Evolutionary conservation across 1,140 invertebrate species (phyloP).

Genomic region (Campoletis sonorensis): DNA sequence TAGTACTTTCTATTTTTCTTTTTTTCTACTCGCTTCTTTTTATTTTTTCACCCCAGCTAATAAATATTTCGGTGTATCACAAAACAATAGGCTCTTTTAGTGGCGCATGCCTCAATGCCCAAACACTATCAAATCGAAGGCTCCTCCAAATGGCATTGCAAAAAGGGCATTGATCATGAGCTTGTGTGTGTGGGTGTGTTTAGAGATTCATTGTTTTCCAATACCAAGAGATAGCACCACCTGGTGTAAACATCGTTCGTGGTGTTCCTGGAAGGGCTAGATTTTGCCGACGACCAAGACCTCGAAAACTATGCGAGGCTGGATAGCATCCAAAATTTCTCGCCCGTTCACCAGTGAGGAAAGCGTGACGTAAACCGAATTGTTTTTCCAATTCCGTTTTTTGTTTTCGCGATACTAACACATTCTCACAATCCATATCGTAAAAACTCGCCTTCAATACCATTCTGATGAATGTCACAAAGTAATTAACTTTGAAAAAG

Average conservation of each 20-base stretch:
- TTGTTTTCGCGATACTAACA: not conserved
- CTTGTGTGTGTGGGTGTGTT: constrained; percentile 1
- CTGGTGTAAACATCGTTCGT: constrained; percentile 31
- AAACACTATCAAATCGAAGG: too few species aligned
- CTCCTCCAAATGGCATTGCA: not conserved
- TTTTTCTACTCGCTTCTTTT: too few species aligned
- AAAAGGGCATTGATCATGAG: constrained; percentile 21
- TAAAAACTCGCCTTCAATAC: not conserved
- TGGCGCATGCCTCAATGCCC: too few species aligned
- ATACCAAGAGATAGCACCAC: constrained; percentile 57
- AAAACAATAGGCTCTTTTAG: too few species aligned
- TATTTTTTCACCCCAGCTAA: too few species aligned
- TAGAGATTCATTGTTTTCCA: constrained; percentile 64
- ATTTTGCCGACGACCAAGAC: not conserved
- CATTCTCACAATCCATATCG: not conserved
- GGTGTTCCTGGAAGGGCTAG: constrained; percentile 11
- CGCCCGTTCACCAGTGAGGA: not conserved
- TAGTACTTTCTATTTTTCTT: too few species aligned
- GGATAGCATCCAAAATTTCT: not conserved
- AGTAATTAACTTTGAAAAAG: not conserved
- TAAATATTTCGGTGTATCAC: too few species aligned
- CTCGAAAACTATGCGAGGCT: not conserved
- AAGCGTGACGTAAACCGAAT: not conserved
- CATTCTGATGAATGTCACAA: not conserved
- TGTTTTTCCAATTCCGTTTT: not conserved